phyloP scores from a whole-genome alignment of 2,797 vertebrate genomes.

The Hafferia zeledoni region DNA sequence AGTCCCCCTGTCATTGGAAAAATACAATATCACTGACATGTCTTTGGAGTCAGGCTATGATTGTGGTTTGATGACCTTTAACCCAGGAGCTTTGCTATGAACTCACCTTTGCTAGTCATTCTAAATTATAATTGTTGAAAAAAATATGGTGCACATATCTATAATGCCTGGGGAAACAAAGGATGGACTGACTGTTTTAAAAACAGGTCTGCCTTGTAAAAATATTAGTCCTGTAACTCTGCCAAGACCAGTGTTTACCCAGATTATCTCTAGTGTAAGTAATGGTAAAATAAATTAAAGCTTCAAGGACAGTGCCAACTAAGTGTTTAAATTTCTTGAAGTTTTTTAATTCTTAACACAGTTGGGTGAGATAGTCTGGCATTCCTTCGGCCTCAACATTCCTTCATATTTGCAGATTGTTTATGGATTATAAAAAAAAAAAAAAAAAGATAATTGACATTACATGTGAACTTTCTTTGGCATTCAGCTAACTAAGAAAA shows the following conservation, averaged over 20 bases:
- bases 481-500: conserved; percentile 3
- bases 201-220: conserved; percentile 68
- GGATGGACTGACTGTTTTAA: conserved; percentile 61
- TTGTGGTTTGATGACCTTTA: not conserved
- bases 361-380: not conserved
- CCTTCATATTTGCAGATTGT: not conserved
- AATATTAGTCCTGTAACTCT: conserved; percentile 73
- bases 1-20: not conserved
- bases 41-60: not conserved
- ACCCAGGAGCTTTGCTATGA: not conserved
- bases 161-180: conserved; percentile 45
- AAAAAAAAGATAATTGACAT: not conserved
- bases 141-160: not conserved
- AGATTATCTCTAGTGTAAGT: conserved; percentile 67
- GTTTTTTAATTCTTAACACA: not conserved
- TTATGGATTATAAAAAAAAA: not conserved
- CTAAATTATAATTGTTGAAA: not conserved
- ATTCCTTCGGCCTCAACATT: not conserved
- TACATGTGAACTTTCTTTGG: conserved; percentile 1
- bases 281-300: conserved; percentile 39
- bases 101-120: not conserved
- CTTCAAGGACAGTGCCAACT: not conserved
- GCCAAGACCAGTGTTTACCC: conserved; percentile 68
- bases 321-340: conserved; percentile 4
- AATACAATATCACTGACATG: not conserved